Base-by-base conservation (phyloP, 1,140 invertebrate genomes). In the Lycorma delicatula region DNA sequence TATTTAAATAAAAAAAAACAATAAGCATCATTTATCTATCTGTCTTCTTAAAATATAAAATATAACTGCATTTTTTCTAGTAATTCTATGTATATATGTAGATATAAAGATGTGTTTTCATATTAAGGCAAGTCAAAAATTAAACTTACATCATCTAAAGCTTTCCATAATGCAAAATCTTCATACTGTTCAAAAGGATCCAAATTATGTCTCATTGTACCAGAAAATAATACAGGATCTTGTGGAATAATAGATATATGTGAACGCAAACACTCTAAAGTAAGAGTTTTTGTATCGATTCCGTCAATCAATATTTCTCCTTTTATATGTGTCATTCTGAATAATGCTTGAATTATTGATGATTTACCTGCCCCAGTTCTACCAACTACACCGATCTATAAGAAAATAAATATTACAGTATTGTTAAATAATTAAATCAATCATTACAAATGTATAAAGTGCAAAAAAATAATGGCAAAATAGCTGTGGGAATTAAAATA, bases 321-420 rank as follows among this genome's bases (percentile, higher is more conserved):
- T 34, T 78, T 68, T 2, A 72, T 69, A 62, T 81, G 74, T 2
- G 78, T 75, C 56, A 95, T 66, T 49, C 91, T 77, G 66, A 95
- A 94, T 0, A 95, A 68, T 1, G 89, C 85, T 26, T 84, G 75
- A 54, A 93, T 89, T 2, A 96, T 72, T 0, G 92, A 94, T 0
- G 89, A 91, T 70, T 97, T 97, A n/a, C 93, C 93, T 29, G 92
- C 91, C 1, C 93, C 93, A 5, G 89, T 92, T 67, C 88, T 76
- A 3, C 91, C 91, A 25, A 62, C 60, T 31, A 62, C 59, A 2
- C 60, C 60, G 26, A 62, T 28, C 60, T 62, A n/a, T 16, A 41
- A 41, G 11, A 16, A 11, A 41, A n/a, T n/a, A n/a, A n/a, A n/a
- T n/a, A n/a, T n/a, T n/a, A n/a, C n/a, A n/a, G n/a, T n/a, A n/a